Base-by-base conservation (phyloP, 2,797 vertebrate species). In the Periophthalmus magnuspinnatus region DNA sequence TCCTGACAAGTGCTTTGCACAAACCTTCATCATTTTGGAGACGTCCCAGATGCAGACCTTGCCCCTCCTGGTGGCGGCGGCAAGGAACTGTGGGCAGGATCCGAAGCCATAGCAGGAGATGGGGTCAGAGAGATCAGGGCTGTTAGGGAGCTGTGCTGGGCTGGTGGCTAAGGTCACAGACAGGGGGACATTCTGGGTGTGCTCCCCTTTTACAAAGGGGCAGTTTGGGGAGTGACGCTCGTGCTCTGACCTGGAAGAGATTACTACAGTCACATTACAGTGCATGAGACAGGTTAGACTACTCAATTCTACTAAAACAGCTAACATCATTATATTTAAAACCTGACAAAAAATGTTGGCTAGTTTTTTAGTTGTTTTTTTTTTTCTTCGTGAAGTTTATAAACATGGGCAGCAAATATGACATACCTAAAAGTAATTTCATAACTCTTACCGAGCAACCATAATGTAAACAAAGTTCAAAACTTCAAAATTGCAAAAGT, bases 201-300 rank as follows among this genome's bases (percentile, higher is more conserved):
- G 98, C 82, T 99, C 97, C 19, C 98, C 98, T 91, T 99, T 99
- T 72, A 99, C 98, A 91, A 99, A 99, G 0, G 98, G 98, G 88
- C 98, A 99, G 80, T 99, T 99, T 67, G 98, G 98, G 85, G 98
- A 99, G 94, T 99, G 98, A 77, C 98, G 94, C 92, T 99, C 98
- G 1, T 99, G 98, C 90, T 99, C 98, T 1, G 98, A 99, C 98
- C 98, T 99, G 89, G 48, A 72, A 38, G 38, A 9, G 28, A 28
- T 28, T 1, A 28, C 28, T 28, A 28, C 28, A 28, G 28, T 28
- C 28, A 28, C 28, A 3, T 1, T 28, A 28, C 28, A 28, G 28
- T 28, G 28, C 28, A 28, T 28, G 28, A 28, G 1, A 28, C 28
- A 28, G 28, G 1, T 28, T 28, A 28, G 28, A 28, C 28, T 28